Evolutionary conservation across 2,113 vertebrate genomes (phyloP).

Genomic region (Montifringilla adamsi): DNA sequence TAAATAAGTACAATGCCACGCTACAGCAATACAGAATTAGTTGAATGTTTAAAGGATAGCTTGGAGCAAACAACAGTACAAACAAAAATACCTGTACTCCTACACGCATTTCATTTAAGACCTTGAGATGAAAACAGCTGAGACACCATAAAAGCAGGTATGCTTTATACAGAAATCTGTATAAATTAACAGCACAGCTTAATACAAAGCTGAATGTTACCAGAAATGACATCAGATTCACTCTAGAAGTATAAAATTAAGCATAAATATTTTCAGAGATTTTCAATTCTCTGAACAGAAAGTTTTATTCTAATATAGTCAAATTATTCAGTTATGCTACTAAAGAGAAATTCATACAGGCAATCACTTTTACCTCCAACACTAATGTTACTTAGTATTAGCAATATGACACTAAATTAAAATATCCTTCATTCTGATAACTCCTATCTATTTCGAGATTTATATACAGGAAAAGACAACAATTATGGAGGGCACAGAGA

Average conservation of each 20-base stretch:
- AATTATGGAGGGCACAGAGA: not conserved
- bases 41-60: not conserved
- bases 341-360: not conserved
- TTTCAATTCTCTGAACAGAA: not conserved
- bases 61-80: not conserved
- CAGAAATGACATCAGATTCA: not conserved
- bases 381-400: not conserved
- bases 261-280: not conserved
- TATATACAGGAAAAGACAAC: not conserved
- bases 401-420: not conserved
- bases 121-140: not conserved
- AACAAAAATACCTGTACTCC: not conserved
- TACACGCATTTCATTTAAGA: not conserved
- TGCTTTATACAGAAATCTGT: not conserved
- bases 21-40: not conserved
- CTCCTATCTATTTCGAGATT: not conserved
- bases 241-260: not conserved
- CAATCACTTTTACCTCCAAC: not conserved
- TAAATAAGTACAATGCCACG: not conserved
- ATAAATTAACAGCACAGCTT: not conserved
- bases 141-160: not conserved
- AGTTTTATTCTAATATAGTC: not conserved
- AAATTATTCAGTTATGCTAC: not conserved
- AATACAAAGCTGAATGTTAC: not conserved
- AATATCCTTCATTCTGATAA: not conserved